A percentile compares a stretch with the other conserved stretches of the same genome.
Evolutionary conservation across 2,113 vertebrate genomes (phyloP).

Genomic region (Pedionomus torquatus): DNA sequence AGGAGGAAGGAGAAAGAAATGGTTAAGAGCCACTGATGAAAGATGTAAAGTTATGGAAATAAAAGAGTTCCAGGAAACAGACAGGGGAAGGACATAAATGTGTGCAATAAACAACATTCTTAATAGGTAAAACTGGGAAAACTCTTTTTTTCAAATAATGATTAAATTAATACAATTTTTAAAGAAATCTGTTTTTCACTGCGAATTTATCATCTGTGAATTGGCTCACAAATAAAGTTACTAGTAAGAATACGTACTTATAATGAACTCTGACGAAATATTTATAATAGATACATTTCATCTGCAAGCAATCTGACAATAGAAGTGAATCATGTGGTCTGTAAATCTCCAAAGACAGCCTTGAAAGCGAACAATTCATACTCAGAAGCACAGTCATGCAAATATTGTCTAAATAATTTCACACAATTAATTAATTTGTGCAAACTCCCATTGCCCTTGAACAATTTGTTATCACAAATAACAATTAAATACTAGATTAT

Average conservation of each 20-base stretch:
- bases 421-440: neutral
- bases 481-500: neutral
- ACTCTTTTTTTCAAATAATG: neutral
- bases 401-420: conserved; percentile 1
- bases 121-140: neutral
- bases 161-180: neutral
- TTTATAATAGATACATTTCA: neutral
- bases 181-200: neutral
- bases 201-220: neutral
- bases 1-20: neutral
- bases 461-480: conserved; percentile 16
- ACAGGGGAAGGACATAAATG: neutral
- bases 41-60: neutral
- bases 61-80: neutral
- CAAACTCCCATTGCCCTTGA: neutral
- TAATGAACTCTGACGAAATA: neutral
- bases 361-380: neutral
- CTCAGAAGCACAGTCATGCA: neutral
- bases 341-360: neutral
- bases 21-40: neutral
- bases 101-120: neutral
- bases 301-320: neutral
- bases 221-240: neutral
- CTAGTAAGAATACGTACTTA: neutral
- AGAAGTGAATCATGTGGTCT: neutral